phyloP scores from a whole-genome alignment of 2,797 vertebrate genomes.

The Pseudomugil tenellus region DNA sequence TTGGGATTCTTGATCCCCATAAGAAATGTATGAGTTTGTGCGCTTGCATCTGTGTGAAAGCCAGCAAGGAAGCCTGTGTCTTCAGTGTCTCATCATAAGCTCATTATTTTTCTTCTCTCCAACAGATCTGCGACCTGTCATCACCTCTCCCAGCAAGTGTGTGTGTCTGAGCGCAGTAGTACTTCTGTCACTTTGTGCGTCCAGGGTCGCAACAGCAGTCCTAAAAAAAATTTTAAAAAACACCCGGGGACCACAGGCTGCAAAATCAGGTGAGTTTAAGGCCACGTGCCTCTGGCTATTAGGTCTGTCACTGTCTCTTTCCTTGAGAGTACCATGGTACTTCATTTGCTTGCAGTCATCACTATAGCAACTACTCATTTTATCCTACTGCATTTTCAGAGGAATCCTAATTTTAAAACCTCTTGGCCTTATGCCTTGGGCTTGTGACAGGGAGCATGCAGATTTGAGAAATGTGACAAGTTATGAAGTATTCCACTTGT shows the following conservation, averaged over 20 bases:
- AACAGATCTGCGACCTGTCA: conserved; percentile 85
- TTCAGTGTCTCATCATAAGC: conserved; percentile 76
- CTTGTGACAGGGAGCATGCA: conserved; percentile 18
- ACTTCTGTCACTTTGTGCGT: conserved; percentile 66
- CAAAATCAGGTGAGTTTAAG: conserved; percentile 71
- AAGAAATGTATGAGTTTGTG: conserved; percentile 62
- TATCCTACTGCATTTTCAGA: conserved; percentile 35
- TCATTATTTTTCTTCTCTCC: conserved; percentile 86
- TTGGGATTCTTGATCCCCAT: conserved; percentile 69
- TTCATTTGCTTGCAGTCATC: conserved; percentile 38
- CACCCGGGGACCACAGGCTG: conserved; percentile 54
- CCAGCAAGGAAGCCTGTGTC: conserved; percentile 54
- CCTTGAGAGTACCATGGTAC: conserved; percentile 26
- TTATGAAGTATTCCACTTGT: conserved; percentile 42
- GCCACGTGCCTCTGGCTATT: conserved; percentile 58
- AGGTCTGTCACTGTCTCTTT: conserved; percentile 47
- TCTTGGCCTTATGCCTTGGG: conserved; percentile 1
- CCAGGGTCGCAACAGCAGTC: conserved; percentile 40
- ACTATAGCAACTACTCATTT: conserved; percentile 30
- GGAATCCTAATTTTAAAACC: conserved; percentile 48
- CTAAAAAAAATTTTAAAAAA: conserved; percentile 32
- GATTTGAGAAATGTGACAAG: conserved; percentile 40
- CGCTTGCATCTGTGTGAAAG: conserved; percentile 28
- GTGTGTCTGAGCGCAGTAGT: conserved; percentile 53
- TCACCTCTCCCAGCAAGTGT: conserved; percentile 65